A percentile compares a stretch with the other conserved stretches of the same genome.
Conservation (phyloP, 1,140 invertebrate genomes). For the Micrasema longulum region DNA sequence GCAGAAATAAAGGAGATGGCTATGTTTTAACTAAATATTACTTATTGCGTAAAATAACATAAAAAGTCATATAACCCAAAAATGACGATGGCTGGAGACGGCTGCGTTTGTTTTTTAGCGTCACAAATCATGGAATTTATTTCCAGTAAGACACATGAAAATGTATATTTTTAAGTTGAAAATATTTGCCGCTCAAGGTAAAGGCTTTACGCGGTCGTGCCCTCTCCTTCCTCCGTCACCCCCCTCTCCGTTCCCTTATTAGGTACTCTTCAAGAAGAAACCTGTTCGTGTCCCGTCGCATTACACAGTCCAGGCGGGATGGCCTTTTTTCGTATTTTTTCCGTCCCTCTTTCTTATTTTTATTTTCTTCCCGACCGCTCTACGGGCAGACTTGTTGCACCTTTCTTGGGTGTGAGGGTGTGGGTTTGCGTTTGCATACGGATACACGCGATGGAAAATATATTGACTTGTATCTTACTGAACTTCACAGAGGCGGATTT, state of each 20-base stretch:
- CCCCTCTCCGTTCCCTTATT: background rate
- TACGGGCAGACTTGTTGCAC: slow-evolving; percentile 28
- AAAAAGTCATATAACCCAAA: too few relatives aligned
- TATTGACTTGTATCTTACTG: slow-evolving; percentile 20
- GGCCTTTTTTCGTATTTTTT: slow-evolving; percentile 22
- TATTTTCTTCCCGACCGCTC: slow-evolving; percentile 4
- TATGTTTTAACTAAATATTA: too few relatives aligned
- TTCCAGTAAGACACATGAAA: too few relatives aligned
- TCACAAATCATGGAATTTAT: too few relatives aligned
- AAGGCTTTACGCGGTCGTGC: background rate
- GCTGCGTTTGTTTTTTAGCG: too few relatives aligned
- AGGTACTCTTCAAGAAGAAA: slow-evolving; percentile 9
- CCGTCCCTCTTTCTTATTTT: slow-evolving; percentile 4
- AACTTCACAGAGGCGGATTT: background rate
- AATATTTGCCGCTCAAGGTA: background rate
- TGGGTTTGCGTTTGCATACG: slow-evolving; percentile 25
- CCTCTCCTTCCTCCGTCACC: background rate
- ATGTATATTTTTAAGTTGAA: too few relatives aligned
- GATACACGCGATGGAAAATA: slow-evolving; percentile 23
- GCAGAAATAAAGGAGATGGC: too few relatives aligned
- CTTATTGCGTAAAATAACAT: too few relatives aligned
- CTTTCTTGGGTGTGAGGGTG: background rate
- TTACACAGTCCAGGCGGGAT: slow-evolving; percentile 28
- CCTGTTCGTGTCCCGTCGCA: slow-evolving; percentile 24
- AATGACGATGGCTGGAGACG: too few relatives aligned